Evolutionary conservation across 2,113 vertebrate genomes (phyloP).

Genomic region (Calidris pugnax): DNA sequence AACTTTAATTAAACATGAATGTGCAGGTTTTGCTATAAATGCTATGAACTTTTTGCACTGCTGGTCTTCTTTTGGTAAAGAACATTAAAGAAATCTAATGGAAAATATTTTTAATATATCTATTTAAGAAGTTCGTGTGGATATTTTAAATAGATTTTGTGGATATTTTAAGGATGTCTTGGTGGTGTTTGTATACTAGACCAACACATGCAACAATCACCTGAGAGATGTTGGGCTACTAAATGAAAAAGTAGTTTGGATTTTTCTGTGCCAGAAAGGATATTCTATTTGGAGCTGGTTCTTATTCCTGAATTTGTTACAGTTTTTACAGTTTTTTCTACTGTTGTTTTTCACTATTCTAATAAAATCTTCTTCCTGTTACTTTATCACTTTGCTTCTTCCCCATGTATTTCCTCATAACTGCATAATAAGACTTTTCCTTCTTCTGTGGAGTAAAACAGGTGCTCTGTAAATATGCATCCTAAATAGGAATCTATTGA

Average conservation of each 20-base stretch:
- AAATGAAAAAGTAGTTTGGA: not conserved
- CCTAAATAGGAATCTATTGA: not conserved
- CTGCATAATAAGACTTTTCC: not conserved
- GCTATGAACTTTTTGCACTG: not conserved
- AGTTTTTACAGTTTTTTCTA: not conserved
- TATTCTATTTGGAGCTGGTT: not conserved
- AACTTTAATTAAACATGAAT: not conserved
- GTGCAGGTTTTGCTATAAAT: not conserved
- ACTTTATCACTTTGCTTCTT: not conserved
- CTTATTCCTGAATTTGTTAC: not conserved
- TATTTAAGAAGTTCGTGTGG: not conserved
- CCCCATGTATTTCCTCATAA: accelerated
- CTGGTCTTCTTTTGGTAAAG: not conserved
- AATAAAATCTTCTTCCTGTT: not conserved
- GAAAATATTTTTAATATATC: not conserved
- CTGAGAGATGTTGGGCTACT: not conserved
- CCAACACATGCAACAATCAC: not conserved
- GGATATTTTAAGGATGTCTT: not conserved
- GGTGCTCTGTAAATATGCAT: not conserved
- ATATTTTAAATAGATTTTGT: not conserved
- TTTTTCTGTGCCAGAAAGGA: not conserved
- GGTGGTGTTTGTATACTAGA: not conserved
- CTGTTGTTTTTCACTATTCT: not conserved
- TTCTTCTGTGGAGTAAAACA: not conserved
- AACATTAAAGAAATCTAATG: not conserved